Conservation (phyloP, 1,140 invertebrate species). For the Colletes gigas region DNA sequence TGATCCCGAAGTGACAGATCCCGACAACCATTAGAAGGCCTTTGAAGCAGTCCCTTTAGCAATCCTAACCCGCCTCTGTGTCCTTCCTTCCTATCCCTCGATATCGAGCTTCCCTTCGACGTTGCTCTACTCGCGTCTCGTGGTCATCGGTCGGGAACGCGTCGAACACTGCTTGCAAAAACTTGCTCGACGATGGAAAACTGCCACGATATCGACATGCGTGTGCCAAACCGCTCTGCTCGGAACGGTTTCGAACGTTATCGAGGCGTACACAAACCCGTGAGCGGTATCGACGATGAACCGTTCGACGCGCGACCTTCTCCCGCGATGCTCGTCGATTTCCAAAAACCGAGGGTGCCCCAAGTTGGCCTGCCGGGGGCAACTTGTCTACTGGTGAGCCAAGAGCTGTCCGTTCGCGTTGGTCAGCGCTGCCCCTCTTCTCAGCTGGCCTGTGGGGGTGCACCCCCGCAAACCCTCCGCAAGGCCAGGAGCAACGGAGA, state of each 20-base stretch:
- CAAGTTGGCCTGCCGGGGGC: conserved; percentile 72
- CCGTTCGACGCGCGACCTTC: no score
- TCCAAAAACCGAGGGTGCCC: conserved; percentile 5
- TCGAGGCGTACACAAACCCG: no score
- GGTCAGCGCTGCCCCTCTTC: conserved; percentile 75
- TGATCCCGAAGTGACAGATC: conserved; percentile 66
- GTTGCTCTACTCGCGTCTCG: not conserved
- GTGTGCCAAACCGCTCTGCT: no score
- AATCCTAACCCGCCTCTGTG: not conserved
- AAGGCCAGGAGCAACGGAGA: not conserved
- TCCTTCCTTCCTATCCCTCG: not conserved
- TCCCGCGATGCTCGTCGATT: not conserved
- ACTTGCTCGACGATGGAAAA: not conserved
- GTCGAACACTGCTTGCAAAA: not conserved
- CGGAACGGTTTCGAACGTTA: no score
- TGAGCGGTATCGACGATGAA: no score
- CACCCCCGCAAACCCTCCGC: conserved; percentile 60
- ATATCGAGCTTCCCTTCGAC: not conserved
- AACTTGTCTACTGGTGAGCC: conserved; percentile 75
- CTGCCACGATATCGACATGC: no score
- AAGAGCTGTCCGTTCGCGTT: conserved; percentile 71
- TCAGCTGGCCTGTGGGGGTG: conserved; percentile 67
- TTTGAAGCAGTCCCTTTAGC: conserved; percentile 12
- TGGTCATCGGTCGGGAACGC: not conserved
- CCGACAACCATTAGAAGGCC: conserved; percentile 70